These are phyloP conservation scores for Tachystola acroxantha DNA, from an alignment of 2,888 invertebrate species.

Conservation along the genomic window DNA sequence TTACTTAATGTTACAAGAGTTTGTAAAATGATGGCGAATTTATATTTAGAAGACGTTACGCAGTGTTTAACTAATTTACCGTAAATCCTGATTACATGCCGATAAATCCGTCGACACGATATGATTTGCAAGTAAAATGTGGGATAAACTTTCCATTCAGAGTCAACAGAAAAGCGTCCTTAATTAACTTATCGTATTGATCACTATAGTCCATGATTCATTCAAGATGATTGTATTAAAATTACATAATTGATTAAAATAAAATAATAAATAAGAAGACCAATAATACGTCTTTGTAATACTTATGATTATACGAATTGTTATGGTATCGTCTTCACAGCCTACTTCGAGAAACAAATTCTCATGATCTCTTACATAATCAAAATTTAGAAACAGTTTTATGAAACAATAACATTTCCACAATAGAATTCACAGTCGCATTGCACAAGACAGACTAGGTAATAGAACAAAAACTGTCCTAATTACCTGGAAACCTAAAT, in stretches of 20 bases:
- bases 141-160: slow-evolving; percentile 21
- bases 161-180: neutral
- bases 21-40: neutral
- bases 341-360: slow-evolving; percentile 3
- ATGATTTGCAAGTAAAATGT: slow-evolving; percentile 29
- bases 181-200: too few relatives aligned
- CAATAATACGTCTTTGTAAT: too few relatives aligned
- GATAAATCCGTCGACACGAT: slow-evolving; percentile 2
- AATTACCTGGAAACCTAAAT: slow-evolving; percentile 39
- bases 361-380: slow-evolving; percentile 23
- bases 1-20: neutral
- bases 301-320: too few relatives aligned
- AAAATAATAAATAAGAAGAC: too few relatives aligned
- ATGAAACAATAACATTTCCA: slow-evolving; percentile 31
- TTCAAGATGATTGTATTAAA: slow-evolving; percentile 2
- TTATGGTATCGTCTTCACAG: too few relatives aligned
- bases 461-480: slow-evolving; percentile 27
- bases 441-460: slow-evolving; percentile 31
- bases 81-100: slow-evolving; percentile 10
- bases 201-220: too few relatives aligned
- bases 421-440: slow-evolving; percentile 49
- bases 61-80: slow-evolving; percentile 18
- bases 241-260: neutral
- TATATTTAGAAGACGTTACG: slow-evolving; percentile 12
- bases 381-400: slow-evolving; percentile 22